A percentile compares a stretch with the other conserved stretches of the same genome.
phyloP scores from a whole-genome alignment of 2,113 vertebrate genomes.

The Andinoacara biseriatus region DNA sequence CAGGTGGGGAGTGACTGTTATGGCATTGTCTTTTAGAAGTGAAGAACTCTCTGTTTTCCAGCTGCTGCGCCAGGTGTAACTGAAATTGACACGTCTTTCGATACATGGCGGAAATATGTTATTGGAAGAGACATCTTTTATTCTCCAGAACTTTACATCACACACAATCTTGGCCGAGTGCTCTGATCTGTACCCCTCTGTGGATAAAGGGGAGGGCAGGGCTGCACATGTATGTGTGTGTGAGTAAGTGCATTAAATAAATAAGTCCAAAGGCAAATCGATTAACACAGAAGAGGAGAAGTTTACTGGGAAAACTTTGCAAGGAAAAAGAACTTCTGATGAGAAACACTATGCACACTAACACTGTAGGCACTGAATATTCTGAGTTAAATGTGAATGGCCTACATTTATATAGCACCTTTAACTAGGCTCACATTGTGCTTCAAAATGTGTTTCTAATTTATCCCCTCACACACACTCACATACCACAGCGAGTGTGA shows the following conservation, averaged over 20 bases:
- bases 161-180: conserved; percentile 71
- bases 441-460: neutral
- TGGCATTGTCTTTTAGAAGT: conserved; percentile 74
- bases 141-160: conserved; percentile 81
- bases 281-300: conserved; percentile 64
- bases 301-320: conserved; percentile 47
- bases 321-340: conserved; percentile 53
- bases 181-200: conserved; percentile 76
- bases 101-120: conserved; percentile 71
- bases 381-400: neutral
- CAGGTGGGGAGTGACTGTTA: conserved; percentile 78
- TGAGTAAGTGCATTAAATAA: conserved; percentile 58
- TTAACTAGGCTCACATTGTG: neutral
- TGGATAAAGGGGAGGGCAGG: conserved; percentile 61
- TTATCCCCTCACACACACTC: neutral
- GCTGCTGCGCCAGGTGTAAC: conserved; percentile 71
- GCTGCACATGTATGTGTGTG: conserved; percentile 43
- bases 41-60: conserved; percentile 71
- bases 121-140: conserved; percentile 81
- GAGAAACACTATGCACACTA: neutral
- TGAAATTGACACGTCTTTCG: conserved; percentile 80
- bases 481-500: neutral
- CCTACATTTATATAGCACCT: neutral
- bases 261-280: conserved; percentile 73
- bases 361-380: neutral